Percentiles rank a stretch among this genome's conserved stretches.
Evolutionary conservation across 2,888 invertebrate genomes (phyloP).

Genomic region (Drosophila lutescens): DNA sequence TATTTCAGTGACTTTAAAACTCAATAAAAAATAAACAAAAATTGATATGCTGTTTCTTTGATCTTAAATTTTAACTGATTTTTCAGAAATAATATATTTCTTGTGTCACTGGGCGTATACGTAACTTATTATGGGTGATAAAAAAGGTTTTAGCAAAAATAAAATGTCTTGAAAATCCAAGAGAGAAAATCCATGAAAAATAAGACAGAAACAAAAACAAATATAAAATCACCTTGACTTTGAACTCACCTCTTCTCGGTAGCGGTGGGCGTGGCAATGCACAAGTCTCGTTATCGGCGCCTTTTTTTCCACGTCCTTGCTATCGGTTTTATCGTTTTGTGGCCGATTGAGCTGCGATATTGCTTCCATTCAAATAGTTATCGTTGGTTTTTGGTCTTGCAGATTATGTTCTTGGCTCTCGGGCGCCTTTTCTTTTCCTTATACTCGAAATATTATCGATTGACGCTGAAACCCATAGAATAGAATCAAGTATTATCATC

Average conservation of each 20-base stretch:
- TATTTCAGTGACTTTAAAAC: too few species aligned
- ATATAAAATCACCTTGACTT: background rate
- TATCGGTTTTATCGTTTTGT: slow-evolving; percentile 35
- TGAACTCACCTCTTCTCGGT: slow-evolving; percentile 20
- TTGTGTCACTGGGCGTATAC: too few species aligned
- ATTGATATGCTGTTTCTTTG: too few species aligned
- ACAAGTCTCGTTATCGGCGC: slow-evolving; percentile 13
- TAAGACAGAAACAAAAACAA: too few species aligned
- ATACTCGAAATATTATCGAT: background rate
- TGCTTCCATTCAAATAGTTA: slow-evolving; percentile 81
- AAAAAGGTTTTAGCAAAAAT: too few species aligned
- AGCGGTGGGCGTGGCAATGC: slow-evolving; percentile 25
- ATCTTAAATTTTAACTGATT: too few species aligned
- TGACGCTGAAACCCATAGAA: slow-evolving; percentile 3
- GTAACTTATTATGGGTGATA: too few species aligned
- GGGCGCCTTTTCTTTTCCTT: background rate
- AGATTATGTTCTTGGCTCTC: slow-evolving; percentile 2
- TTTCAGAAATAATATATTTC: too few species aligned
- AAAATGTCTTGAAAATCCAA: too few species aligned
- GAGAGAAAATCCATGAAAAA: too few species aligned
- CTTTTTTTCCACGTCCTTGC: slow-evolving; percentile 2
- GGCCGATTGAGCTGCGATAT: slow-evolving; percentile 60
- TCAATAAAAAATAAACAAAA: too few species aligned
- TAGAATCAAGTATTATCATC: background rate
- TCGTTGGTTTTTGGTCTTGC: slow-evolving; percentile 28